Percentiles rank a stretch among this genome's conserved stretches.
phyloP scores from a whole-genome alignment of 2,113 vertebrate species.

The Natator depressus region DNA sequence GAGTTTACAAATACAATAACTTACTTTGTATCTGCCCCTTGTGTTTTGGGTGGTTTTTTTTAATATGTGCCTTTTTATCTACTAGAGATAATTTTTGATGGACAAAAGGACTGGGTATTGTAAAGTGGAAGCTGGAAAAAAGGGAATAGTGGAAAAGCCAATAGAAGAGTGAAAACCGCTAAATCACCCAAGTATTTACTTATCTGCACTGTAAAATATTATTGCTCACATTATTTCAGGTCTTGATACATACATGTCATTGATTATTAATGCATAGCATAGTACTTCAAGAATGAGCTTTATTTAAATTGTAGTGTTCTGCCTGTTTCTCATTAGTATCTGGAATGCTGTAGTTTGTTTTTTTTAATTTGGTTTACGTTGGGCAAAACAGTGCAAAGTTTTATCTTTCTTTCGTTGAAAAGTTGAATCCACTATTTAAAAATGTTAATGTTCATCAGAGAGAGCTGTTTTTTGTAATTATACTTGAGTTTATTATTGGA shows the following conservation, averaged over 20 bases:
- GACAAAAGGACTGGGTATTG: neutral
- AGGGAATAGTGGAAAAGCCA: neutral
- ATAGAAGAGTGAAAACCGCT: neutral
- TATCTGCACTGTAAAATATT: neutral
- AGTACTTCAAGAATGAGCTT: neutral
- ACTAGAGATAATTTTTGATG: neutral
- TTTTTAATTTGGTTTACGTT: neutral
- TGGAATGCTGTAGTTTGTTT: neutral
- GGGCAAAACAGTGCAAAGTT: neutral
- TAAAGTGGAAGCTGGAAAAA: neutral
- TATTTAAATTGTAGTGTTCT: neutral
- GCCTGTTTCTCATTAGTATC: neutral
- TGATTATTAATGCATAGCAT: constrained; percentile 15
- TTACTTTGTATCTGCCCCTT: neutral
- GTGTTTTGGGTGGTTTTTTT: neutral
- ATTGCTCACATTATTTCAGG: neutral
- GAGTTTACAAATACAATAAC: neutral
- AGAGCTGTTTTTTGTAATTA: neutral
- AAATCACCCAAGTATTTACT: accelerated
- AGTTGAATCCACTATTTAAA: neutral
- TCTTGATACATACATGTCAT: constrained; percentile 62
- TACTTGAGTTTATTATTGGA: neutral
- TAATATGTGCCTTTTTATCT: neutral
- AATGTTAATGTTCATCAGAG: neutral
- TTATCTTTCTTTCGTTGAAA: neutral